Evolutionary conservation across 2,113 vertebrate genomes (phyloP).

Genomic region (Halichoeres trimaculatus): DNA sequence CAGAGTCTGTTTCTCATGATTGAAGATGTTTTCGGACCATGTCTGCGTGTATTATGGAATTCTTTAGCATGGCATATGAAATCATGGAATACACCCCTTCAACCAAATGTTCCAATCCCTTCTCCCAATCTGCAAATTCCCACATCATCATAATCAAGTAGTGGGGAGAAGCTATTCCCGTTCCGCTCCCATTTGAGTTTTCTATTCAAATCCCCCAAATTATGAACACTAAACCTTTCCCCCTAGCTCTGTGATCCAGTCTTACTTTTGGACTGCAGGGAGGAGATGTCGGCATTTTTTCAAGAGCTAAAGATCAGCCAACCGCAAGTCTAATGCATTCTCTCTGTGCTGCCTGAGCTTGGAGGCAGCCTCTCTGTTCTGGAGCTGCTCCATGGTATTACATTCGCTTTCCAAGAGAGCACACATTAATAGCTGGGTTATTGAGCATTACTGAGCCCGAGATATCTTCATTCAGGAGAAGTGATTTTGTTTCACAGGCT

Average conservation of each 20-base stretch:
- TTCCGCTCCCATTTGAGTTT: conserved; percentile 71
- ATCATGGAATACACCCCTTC: conserved; percentile 72
- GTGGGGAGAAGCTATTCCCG: conserved; percentile 60
- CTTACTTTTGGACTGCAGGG: conserved; percentile 66
- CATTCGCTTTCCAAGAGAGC: conserved; percentile 74
- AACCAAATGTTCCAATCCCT: conserved; percentile 72
- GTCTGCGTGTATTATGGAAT: conserved; percentile 61
- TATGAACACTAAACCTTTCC: conserved; percentile 77
- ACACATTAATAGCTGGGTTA: conserved; percentile 75
- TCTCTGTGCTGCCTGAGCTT: conserved; percentile 70
- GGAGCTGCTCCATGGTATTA: conserved; percentile 69
- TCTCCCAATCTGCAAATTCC: conserved; percentile 73
- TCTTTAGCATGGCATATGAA: conserved; percentile 71
- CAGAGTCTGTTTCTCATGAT: conserved; percentile 56
- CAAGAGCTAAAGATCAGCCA: conserved; percentile 77
- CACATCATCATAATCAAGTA: conserved; percentile 80
- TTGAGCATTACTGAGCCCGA: conserved; percentile 67
- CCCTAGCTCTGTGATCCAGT: conserved; percentile 68
- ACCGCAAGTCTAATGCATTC: conserved; percentile 79
- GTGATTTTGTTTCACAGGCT: conserved; percentile 63
- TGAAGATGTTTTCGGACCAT: conserved; percentile 63
- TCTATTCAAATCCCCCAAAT: conserved; percentile 78
- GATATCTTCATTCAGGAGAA: conserved; percentile 71
- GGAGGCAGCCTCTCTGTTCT: conserved; percentile 70
- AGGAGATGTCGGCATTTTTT: conserved; percentile 67